Base-by-base conservation (phyloP, 2,888 invertebrate species). In the Macrosiphum euphorbiae region DNA sequence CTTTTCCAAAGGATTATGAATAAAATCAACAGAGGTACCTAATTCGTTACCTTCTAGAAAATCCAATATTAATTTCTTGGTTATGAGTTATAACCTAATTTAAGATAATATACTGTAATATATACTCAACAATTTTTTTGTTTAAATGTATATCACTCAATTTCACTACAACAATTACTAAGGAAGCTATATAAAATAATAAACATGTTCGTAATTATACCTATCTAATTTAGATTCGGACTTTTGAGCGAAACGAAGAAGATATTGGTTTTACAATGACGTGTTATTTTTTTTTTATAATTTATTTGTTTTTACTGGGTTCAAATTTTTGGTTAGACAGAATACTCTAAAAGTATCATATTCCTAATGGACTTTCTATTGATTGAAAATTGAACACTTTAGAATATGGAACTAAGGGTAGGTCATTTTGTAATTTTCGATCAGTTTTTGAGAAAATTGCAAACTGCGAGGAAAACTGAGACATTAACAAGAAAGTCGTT, bases 1-100 rank as follows among this genome's bases (percentile, higher is more conserved):
- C n/a, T 52, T 88, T 87, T 20, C 47, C 52, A n/a, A 50, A 87
- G 87, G n/a, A 52, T 88, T 55, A 88, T n/a, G 35, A 88, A 16
- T 35, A n/a, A 88, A 88, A 52, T 35, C 24, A 55, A 24, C 10
- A 28, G 35, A 52, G 24, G 8, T 52, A n/a, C n/a, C n/a, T n/a
- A 52, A 50, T 52, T 88, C 50, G 52, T 52, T 35, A 52, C 35
- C n/a, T 52, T 88, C 20, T 20, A 52, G 52, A 88, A 88, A 55
- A 52, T 24, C 10, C 35, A 52, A 88, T 35, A 50, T 50, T 52
- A 88, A 88, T 88, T 55, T 52, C 35, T 11, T 1, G 8, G 2
- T 52, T 52, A 50, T 24, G 10, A 41, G 24, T 41, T 84, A 41
- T 84, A 67, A 13, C 28, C 4, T 67, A 67, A 67, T 67, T 13